Evolutionary conservation across 2,888 invertebrate genomes (phyloP).

Genomic region (Phytoseiulus persimilis): DNA sequence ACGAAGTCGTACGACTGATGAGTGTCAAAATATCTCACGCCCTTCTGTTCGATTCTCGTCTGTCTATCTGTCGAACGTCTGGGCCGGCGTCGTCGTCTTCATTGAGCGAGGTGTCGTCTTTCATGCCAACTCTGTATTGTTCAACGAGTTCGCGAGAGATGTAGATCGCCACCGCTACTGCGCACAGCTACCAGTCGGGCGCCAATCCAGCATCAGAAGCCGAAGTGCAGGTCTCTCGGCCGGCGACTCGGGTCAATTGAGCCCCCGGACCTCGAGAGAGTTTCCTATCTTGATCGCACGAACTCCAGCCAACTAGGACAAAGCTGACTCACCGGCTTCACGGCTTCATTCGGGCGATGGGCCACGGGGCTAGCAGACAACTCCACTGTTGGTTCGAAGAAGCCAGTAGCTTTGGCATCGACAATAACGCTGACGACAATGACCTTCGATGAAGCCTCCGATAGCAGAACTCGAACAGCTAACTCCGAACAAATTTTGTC

Average conservation of each 20-base stretch:
- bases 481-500: background rate
- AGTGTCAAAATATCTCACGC: conserved; percentile 5
- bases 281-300: background rate
- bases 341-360: background rate
- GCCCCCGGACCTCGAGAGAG: background rate
- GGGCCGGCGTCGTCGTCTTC: background rate
- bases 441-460: background rate
- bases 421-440: background rate
- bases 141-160: background rate
- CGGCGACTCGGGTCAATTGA: background rate
- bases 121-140: background rate
- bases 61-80: background rate
- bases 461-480: background rate
- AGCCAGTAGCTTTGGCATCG: background rate
- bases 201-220: no score
- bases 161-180: background rate
- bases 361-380: background rate
- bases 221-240: no score
- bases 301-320: background rate
- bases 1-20: background rate
- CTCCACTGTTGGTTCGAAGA: background rate
- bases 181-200: background rate
- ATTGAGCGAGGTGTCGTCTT: background rate
- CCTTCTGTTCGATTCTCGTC: conserved; percentile 5
- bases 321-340: background rate